These are phyloP conservation scores for Nesoenas mayeri DNA, from an alignment of 2,113 vertebrate genomes.

Conservation along the genomic window DNA sequence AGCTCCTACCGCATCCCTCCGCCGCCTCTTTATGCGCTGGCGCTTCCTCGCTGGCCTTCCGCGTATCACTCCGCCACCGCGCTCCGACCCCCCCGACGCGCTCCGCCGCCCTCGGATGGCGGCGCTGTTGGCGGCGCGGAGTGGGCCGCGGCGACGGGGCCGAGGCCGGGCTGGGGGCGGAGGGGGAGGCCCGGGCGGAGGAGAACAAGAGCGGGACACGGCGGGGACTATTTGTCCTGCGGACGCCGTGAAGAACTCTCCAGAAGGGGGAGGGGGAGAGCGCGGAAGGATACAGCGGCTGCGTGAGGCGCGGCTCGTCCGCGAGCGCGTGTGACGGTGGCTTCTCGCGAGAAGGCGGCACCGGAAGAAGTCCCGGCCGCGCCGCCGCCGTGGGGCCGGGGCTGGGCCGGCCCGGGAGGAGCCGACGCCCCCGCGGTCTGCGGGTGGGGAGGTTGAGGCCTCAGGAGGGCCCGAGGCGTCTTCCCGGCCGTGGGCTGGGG, in stretches of 20 bases:
- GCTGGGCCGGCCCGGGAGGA: too few species aligned
- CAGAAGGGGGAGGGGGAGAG: conserved; percentile 53
- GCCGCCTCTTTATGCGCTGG: not conserved
- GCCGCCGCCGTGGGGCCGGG: not conserved
- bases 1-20: not conserved
- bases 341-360: not conserved
- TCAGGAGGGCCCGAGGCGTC: not conserved
- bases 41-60: not conserved
- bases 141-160: too few species aligned
- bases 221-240: conserved; percentile 4
- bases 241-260: conserved; percentile 28
- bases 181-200: fast-evolving
- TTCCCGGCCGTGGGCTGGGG: too few species aligned
- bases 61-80: not conserved
- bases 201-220: not conserved
- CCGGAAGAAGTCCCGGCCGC: conserved; percentile 8
- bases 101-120: not conserved
- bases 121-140: not conserved
- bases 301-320: fast-evolving
- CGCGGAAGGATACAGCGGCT: conserved; percentile 17
- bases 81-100: too few species aligned
- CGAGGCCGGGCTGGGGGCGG: too few species aligned
- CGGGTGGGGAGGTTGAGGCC: too few species aligned
- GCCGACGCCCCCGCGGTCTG: too few species aligned
- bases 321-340: not conserved